Evolutionary conservation across 2,888 invertebrate species (phyloP), one percentile per base, ranked within the genome.

Genomic region (Drosophila pegasa): DNA sequence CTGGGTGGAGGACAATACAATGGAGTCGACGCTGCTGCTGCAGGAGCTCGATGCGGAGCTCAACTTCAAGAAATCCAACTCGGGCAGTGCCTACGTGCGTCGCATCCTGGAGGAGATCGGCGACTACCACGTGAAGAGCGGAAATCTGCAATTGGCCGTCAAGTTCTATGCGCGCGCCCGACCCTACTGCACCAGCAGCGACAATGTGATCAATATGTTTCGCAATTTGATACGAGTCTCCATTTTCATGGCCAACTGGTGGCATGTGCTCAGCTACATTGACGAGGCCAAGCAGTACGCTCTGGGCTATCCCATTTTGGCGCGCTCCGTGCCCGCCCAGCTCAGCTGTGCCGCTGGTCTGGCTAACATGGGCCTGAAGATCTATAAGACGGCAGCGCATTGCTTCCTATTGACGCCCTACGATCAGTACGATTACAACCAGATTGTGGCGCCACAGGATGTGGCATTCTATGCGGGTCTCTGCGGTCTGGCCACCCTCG

Each of bases 211-310:
- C 50, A 51, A 56, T 9, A 71, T 88, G 83, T 86, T 75, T 16
- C 74, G 75, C n/a, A 82, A 83, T 31, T 38, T 83, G 27, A 86
- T 83, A 3, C 41, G 70, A 2, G 87, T 88, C 0, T 88, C 88
- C 56, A 83, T 83, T 18, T 86, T 82, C 14, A 88, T 83, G 83
- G 41, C 65, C 55, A 83, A 88, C 37, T 83, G 83, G 83, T 83
- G 86, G 86, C 77, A 86, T n/a, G 88, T 83, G 3, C 71, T 83
- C 35, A 79, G 80, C 59, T 83, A 80, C 25, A 77, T 86, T 16
- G 83, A 83, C 7, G 88, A 83, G 58, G 80, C 83, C 50, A 83
- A 86, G 2, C 71, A 83, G 25, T 83, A 83, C 25, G 74, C 87
- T 1, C 20, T 41, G 3, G 83, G 83, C 0, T 83, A 62, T n/a